These are phyloP conservation scores for Etheostoma cragini DNA, from an alignment of 2,113 vertebrate species.

Conservation along the genomic window DNA sequence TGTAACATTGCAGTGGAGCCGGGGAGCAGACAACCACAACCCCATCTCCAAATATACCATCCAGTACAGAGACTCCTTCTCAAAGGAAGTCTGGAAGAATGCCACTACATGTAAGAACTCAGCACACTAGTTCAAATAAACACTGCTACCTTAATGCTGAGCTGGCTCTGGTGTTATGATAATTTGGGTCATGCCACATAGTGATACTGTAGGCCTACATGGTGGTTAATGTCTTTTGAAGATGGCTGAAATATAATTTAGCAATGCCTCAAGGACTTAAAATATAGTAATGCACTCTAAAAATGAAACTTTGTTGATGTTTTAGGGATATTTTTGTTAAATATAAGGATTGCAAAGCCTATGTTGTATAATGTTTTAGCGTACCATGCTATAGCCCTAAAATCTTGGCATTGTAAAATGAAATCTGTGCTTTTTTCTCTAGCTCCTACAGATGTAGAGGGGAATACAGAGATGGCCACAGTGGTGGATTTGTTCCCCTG, in stretches of 20 bases:
- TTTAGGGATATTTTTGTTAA: conserved; percentile 32
- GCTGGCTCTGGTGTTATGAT: conserved; percentile 28
- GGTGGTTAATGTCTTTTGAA: conserved; percentile 32
- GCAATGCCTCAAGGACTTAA: conserved; percentile 6
- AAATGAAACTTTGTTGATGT: conserved; percentile 35
- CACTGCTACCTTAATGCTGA: conserved; percentile 19
- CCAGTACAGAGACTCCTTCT: conserved; percentile 88
- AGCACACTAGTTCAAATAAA: conserved; percentile 42
- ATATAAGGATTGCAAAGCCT: not conserved
- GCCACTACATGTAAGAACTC: conserved; percentile 89
- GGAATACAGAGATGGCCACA: conserved; percentile 91
- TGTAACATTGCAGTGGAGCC: conserved; percentile 92
- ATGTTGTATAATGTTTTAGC: conserved; percentile 24
- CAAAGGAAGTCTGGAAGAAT: conserved; percentile 89
- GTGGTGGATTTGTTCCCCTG: conserved; percentile 93
- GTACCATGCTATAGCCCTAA: not conserved
- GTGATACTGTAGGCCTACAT: conserved; percentile 28
- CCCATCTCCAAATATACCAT: conserved; percentile 97
- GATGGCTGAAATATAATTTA: conserved; percentile 36
- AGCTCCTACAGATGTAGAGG: conserved; percentile 93
- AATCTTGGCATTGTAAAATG: conserved; percentile 1
- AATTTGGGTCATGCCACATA: conserved; percentile 28
- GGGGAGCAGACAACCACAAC: conserved; percentile 95
- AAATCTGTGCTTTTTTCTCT: conserved; percentile 21
- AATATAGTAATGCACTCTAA: conserved; percentile 34